Evolutionary conservation across 2,113 vertebrate species (phyloP).

Genomic region (Turdus rufiventris): DNA sequence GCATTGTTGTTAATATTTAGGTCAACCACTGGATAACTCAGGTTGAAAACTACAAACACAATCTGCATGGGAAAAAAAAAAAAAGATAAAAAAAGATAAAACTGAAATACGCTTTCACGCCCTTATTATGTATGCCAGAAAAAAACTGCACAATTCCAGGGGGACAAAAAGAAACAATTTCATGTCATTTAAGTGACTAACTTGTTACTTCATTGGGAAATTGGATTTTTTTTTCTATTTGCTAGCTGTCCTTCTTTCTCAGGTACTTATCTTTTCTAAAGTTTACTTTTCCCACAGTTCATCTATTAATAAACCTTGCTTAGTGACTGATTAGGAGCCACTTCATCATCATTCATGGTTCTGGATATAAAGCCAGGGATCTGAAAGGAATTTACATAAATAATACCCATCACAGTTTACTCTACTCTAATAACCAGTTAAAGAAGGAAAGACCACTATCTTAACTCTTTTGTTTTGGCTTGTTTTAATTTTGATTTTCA

Average conservation of each 20-base stretch:
- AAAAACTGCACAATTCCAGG: neutral
- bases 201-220: neutral
- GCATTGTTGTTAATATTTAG: neutral
- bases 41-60: neutral
- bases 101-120: neutral
- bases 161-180: neutral
- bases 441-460: neutral
- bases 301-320: neutral
- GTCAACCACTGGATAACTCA: neutral
- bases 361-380: neutral
- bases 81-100: neutral
- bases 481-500: neutral
- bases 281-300: slow-evolving; percentile 63
- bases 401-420: neutral
- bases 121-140: neutral
- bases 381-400: neutral
- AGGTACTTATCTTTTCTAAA: neutral
- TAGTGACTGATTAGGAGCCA: slow-evolving; percentile 29
- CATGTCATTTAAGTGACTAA: neutral
- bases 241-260: neutral
- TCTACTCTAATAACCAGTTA: neutral
- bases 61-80: neutral
- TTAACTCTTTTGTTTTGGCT: neutral
- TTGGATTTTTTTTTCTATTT: slow-evolving; percentile 1
- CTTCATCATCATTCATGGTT: neutral